phyloP scores from a whole-genome alignment of 2,797 vertebrate species.

The Oreortyx pictus region DNA sequence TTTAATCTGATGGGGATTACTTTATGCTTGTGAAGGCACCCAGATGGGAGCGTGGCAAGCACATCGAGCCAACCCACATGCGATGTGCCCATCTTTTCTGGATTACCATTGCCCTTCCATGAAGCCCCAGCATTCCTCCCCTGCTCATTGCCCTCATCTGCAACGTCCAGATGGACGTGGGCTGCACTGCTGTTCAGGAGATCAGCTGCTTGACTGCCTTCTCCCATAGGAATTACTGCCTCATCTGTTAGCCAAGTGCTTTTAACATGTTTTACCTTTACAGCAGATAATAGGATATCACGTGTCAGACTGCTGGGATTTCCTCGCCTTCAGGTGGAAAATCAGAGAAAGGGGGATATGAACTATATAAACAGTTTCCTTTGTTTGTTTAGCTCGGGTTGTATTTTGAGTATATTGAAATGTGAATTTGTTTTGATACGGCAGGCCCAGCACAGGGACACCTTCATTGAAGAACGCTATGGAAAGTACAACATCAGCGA shows the following conservation, averaged over 20 bases:
- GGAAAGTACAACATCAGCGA: slow-evolving; percentile 96
- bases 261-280: neutral
- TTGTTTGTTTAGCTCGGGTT: neutral
- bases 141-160: neutral
- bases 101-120: too few relatives aligned
- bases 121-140: too few relatives aligned
- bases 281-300: neutral
- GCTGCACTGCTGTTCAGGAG: neutral
- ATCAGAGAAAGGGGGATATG: neutral
- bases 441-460: slow-evolving; percentile 92
- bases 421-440: slow-evolving; percentile 14
- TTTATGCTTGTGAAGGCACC: neutral
- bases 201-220: fast-evolving
- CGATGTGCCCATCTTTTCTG: neutral
- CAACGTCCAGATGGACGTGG: too few relatives aligned
- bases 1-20: neutral
- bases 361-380: neutral
- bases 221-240: neutral
- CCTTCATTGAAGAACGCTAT: slow-evolving; percentile 95
- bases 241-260: neutral
- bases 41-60: neutral
- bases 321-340: neutral
- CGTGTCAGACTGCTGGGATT: neutral
- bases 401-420: neutral
- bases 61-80: fast-evolving